Base-by-base conservation (phyloP, 2,797 vertebrate genomes). In the Takifugu ocellatus region DNA sequence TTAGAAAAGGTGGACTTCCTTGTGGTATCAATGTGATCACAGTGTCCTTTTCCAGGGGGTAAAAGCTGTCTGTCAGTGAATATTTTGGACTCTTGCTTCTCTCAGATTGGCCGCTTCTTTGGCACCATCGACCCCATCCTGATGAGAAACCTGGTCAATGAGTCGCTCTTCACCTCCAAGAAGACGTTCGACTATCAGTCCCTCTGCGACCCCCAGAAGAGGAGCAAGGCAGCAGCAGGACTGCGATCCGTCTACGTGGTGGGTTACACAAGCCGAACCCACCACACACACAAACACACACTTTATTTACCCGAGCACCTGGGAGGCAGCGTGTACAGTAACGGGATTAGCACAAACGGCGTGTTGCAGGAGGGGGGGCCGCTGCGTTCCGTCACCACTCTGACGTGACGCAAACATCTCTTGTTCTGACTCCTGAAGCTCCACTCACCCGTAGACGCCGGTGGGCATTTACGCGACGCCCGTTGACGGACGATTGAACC, bases 131-230 rank as follows among this genome's bases (percentile, higher is more conserved):
- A 99, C 60, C 92, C 96, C n/a, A 89, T 89, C 65, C 85, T 99
- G 63, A 99, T 98, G 97, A 72, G 81, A 72, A 91, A 89, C 63
- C 89, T 99, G 64, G 87, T 96, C 72, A 96, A 99, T 72, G 90
- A 90, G 46, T 94, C 95, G 10, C 78, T 99, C 8, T 99, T 93
- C 83, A 92, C 93, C 72, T 92, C 90, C 64, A 95, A 94, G 73
- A 98, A 94, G 74, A 96, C 96, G 0, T 99, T 94, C 0, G 95
- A 99, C 88, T 99, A 98, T 79, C 97, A 98, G 70, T 95, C 96
- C 0, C 91, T 94, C 49, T 99, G 97, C 49, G 89, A 94, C 77
- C 94, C 94, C 0, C 88, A 91, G 59, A 93, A 83, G 49, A 89
- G 93, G 68, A 90, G 87, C 63, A 94, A 92, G 72, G 91, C 91